phyloP scores from a whole-genome alignment of 2,113 vertebrate species.

The Climacteris rufus region DNA sequence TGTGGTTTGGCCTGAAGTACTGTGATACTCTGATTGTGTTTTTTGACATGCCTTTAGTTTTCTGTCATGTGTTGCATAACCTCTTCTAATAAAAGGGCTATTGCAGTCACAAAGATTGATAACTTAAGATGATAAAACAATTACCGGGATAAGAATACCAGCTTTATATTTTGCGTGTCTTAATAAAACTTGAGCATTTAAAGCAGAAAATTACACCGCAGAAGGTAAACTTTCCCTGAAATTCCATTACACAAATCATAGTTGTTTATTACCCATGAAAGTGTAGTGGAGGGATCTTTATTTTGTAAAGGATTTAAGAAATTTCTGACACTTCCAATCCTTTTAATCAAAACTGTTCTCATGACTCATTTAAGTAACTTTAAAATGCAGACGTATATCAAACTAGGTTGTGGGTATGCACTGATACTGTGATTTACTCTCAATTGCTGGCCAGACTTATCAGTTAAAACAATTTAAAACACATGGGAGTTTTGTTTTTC shows the following conservation, averaged over 20 bases:
- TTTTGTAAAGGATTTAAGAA: not conserved
- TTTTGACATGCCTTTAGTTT: not conserved
- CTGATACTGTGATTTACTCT: conserved; percentile 38
- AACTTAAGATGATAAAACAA: not conserved
- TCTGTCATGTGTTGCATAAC: conserved; percentile 7
- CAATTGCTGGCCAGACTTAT: conserved; percentile 44
- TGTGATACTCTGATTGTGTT: not conserved
- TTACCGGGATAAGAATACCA: not conserved
- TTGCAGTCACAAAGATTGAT: not conserved
- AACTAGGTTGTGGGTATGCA: not conserved
- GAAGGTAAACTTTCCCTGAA: not conserved
- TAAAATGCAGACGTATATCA: not conserved
- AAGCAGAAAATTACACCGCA: not conserved
- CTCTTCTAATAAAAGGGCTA: not conserved
- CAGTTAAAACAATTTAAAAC: conserved; percentile 52
- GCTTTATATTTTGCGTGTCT: not conserved
- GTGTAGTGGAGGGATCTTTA: not conserved
- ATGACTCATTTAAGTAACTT: conserved; percentile 26
- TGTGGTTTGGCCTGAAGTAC: not conserved
- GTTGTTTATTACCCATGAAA: not conserved
- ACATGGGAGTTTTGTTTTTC: conserved; percentile 19
- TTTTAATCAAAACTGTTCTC: conserved; percentile 21
- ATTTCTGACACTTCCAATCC: conserved; percentile 9
- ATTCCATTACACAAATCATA: not conserved
- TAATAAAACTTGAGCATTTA: not conserved